Conservation (phyloP, 2,797 vertebrate species). For the Percopsis omiscomaycus region DNA sequence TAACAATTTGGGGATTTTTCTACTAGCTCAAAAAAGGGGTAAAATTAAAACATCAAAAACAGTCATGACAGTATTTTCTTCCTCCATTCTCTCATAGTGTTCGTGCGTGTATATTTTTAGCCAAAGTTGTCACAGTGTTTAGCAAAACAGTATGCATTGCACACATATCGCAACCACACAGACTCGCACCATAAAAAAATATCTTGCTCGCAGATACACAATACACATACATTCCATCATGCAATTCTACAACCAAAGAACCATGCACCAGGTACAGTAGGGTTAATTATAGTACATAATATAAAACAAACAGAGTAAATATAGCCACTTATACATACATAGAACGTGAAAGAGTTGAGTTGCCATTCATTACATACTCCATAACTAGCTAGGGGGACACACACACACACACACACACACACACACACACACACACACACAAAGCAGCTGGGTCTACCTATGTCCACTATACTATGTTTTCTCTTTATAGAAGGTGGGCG, state of each 20-base stretch:
- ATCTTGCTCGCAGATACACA: constrained; percentile 13
- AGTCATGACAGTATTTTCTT: constrained; percentile 45
- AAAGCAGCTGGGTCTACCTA: background rate
- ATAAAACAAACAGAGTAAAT: constrained; percentile 63
- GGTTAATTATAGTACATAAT: constrained; percentile 71
- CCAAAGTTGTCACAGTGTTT: constrained; percentile 75
- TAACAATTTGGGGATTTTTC: constrained; percentile 44
- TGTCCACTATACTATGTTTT: no score
- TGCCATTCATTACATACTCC: constrained; percentile 26
- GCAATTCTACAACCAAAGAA: constrained; percentile 61
- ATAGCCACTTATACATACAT: constrained; percentile 59
- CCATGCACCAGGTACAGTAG: constrained; percentile 72
- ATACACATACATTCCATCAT: constrained; percentile 42
- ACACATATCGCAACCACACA: constrained; percentile 64
- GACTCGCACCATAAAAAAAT: constrained; percentile 57
- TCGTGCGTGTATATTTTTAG: constrained; percentile 32
- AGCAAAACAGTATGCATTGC: constrained; percentile 57
- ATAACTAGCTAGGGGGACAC: constrained; percentile 14
- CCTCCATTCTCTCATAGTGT: constrained; percentile 54
- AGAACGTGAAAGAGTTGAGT: constrained; percentile 35
- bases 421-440: background rate
- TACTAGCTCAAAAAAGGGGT: constrained; percentile 49
- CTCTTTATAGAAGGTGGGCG: no score
- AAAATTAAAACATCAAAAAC: constrained; percentile 30
- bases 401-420: constrained; percentile 9